Evolutionary conservation across 1,140 invertebrate species (phyloP).

Genomic region (Pomacea maculata): DNA sequence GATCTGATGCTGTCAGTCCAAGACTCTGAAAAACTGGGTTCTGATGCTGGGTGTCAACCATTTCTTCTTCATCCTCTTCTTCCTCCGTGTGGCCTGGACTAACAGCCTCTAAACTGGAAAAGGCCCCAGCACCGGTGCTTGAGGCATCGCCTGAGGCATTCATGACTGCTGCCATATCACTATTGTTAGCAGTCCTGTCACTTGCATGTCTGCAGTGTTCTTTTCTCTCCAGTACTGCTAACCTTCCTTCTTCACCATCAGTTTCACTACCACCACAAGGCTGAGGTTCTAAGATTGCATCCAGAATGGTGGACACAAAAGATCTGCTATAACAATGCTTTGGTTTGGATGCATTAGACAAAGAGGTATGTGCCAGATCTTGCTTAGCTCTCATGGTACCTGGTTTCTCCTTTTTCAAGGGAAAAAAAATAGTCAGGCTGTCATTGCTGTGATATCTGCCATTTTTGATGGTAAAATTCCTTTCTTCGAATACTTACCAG

Average conservation of each 20-base stretch:
- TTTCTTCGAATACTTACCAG: no score
- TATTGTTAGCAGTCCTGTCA: not conserved
- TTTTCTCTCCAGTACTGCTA: no score
- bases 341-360: not conserved
- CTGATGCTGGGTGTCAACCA: not conserved
- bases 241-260: no score
- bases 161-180: not conserved
- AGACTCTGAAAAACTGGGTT: not conserved
- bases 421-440: no score
- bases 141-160: not conserved
- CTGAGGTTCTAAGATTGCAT: not conserved
- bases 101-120: not conserved
- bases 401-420: no score
- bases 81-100: not conserved
- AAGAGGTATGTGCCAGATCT: no score
- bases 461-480: no score
- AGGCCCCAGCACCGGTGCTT: not conserved
- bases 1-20: not conserved
- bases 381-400: no score
- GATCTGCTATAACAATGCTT: constrained; percentile 6
- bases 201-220: no score
- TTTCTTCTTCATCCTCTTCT: not conserved
- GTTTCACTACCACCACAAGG: no score
- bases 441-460: no score
- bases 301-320: constrained; percentile 21